Evolutionary conservation across 2,797 vertebrate species (phyloP).

Genomic region (Tarsius wallacei): DNA sequence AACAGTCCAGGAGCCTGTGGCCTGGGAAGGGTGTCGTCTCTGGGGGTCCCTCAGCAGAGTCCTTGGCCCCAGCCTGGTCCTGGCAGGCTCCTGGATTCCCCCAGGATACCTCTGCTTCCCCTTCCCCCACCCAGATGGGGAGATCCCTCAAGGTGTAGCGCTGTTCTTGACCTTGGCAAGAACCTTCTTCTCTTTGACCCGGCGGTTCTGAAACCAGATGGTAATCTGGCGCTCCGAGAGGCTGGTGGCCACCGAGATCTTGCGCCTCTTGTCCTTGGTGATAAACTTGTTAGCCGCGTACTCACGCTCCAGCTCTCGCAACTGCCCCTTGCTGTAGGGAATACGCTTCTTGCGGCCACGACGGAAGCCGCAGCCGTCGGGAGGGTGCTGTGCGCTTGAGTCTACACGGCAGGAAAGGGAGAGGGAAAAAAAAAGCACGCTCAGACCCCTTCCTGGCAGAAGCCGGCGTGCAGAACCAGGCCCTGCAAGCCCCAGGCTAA

Average conservation of each 20-base stretch:
- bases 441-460: neutral
- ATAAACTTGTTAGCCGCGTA: constrained; percentile 98
- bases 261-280: constrained; percentile 98
- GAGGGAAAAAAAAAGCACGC: neutral
- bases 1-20: constrained; percentile 15
- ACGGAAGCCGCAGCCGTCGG: constrained; percentile 90
- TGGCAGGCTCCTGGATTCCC: constrained; percentile 1
- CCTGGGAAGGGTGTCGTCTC: constrained; percentile 29
- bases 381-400: constrained; percentile 82
- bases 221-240: constrained; percentile 98
- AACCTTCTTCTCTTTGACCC: constrained; percentile 99
- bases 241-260: constrained; percentile 96
- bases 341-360: constrained; percentile 98
- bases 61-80: neutral
- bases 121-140: constrained; percentile 73
- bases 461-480: neutral
- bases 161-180: constrained; percentile 96
- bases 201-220: constrained; percentile 99
- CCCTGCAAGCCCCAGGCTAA: neutral
- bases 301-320: constrained; percentile 98
- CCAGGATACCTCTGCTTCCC: constrained; percentile 66
- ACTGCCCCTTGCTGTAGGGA: constrained; percentile 97
- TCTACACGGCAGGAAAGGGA: constrained; percentile 75
- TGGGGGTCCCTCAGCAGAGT: constrained; percentile 51
- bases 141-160: constrained; percentile 81